Evolutionary conservation across 2,797 vertebrate species (phyloP), one percentile per base, ranked within the genome.

Genomic region (Sebastes matsubarae): DNA sequence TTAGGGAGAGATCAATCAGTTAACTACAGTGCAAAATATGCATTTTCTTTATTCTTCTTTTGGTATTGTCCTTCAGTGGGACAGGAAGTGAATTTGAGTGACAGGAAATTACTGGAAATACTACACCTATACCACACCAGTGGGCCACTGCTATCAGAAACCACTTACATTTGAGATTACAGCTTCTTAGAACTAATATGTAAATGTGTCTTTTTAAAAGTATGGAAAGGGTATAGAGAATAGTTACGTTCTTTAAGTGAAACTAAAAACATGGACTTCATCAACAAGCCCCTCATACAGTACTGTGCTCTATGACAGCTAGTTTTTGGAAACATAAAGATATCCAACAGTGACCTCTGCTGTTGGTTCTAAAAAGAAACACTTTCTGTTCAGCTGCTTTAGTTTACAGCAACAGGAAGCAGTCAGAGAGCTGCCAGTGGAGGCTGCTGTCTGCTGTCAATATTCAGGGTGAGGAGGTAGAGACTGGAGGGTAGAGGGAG

Each of bases 311-410:
- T 36, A 4, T 20, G 52, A 46, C 5, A 38, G 34, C 5, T 7
- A 7, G 24, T 24, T 58, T 14, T 20, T 55, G 5, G 20, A 36
- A 54, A 60, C 25, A 32, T 8, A 87, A 87, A 64, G 10, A 69
- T 42, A 89, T 91, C 34, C 92, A 94, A 93, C 83, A 93, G 72
- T 73, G 93, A 86, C 95, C 92, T 94, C 95, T 95, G 91, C 90
- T 95, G 95, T 78, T 80, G 10, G 36, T 5, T 46, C 5, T 58
- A 1, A 13, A 52, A 55, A 77, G 13, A 29, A 32, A 30, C 54
- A 64, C 20, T 9, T 55, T 24, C 4, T 38, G 42, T 32, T n/a
- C 2, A 8, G 8, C 25, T 46, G 22, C 14, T 10, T 63, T 20
- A 5, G 18, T 72, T 60, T 29, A 30, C 30, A 52, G 46, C 2